Conservation (phyloP, 2,797 vertebrate species). For the Ibycter americanus region DNA sequence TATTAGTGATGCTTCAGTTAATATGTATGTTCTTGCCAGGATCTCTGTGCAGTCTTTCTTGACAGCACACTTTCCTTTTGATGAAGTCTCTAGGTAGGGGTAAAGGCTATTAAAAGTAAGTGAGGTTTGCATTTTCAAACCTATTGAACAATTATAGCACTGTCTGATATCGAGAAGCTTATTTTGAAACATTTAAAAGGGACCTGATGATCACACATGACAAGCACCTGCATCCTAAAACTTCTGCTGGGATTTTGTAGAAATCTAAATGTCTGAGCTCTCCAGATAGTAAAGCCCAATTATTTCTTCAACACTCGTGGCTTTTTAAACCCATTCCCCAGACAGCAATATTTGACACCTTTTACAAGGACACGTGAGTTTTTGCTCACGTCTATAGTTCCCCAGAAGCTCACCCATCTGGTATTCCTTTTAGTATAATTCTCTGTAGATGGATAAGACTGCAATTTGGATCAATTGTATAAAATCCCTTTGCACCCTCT, state of each 20-base stretch:
- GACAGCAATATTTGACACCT: background rate
- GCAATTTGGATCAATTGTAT: background rate
- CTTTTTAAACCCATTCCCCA: background rate
- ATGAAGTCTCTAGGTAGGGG: background rate
- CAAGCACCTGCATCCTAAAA: background rate
- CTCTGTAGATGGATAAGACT: background rate
- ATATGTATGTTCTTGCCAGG: background rate
- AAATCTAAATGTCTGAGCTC: background rate
- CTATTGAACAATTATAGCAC: background rate
- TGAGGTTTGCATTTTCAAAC: background rate
- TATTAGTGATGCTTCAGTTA: background rate
- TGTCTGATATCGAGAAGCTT: background rate
- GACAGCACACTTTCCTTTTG: background rate
- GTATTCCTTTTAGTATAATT: background rate
- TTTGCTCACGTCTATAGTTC: background rate
- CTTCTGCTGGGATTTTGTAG: background rate
- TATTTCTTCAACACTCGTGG: background rate
- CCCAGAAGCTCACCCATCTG: background rate
- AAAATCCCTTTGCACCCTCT: background rate
- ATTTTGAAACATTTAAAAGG: background rate
- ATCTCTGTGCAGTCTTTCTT: background rate
- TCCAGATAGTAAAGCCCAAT: background rate
- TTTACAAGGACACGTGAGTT: background rate
- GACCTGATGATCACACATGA: background rate
- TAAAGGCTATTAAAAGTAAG: background rate